Conservation (phyloP, 2,888 invertebrate genomes). For the Drosophila percnosoma region DNA sequence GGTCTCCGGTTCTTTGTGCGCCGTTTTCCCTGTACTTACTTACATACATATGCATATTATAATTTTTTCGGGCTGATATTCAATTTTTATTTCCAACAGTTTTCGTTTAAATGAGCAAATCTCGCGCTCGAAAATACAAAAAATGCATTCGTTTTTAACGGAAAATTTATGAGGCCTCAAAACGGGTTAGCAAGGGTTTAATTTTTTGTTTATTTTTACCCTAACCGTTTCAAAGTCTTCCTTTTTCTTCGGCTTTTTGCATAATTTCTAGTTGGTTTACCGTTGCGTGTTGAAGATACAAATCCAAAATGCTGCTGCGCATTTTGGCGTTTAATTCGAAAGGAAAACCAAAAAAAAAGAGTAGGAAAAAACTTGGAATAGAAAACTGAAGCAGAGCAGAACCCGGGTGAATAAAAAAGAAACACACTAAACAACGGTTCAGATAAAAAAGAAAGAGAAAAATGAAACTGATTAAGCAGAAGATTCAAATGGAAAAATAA, state of each 20-base stretch:
- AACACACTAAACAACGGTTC: slow-evolving; percentile 9
- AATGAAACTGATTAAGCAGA: background rate
- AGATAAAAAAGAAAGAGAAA: background rate
- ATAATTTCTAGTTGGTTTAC: slow-evolving; percentile 58
- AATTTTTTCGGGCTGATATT: slow-evolving; percentile 42
- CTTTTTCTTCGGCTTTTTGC: slow-evolving; percentile 28
- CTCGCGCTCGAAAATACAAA: slow-evolving; percentile 23
- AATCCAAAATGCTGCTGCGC: slow-evolving; percentile 57
- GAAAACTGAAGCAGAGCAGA: background rate
- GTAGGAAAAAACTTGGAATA: background rate
- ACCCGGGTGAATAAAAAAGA: slow-evolving; percentile 15
- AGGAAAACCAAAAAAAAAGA: background rate
- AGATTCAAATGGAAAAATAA: background rate
- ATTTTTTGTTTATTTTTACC: background rate
- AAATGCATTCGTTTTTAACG: slow-evolving; percentile 76
- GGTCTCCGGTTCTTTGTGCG: slow-evolving; percentile 47
- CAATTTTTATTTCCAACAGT: slow-evolving; percentile 55
- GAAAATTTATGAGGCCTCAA: slow-evolving; percentile 69
- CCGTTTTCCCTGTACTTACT: slow-evolving; percentile 28
- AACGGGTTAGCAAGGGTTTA: slow-evolving; percentile 40
- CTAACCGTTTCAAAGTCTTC: slow-evolving; percentile 15
- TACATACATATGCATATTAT: slow-evolving; percentile 30
- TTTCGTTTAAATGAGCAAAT: slow-evolving; percentile 78
- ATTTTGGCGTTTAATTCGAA: slow-evolving; percentile 19
- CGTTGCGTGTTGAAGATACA: slow-evolving; percentile 74